phyloP scores from a whole-genome alignment of 2,113 vertebrate species.

The Epinephelus moara region DNA sequence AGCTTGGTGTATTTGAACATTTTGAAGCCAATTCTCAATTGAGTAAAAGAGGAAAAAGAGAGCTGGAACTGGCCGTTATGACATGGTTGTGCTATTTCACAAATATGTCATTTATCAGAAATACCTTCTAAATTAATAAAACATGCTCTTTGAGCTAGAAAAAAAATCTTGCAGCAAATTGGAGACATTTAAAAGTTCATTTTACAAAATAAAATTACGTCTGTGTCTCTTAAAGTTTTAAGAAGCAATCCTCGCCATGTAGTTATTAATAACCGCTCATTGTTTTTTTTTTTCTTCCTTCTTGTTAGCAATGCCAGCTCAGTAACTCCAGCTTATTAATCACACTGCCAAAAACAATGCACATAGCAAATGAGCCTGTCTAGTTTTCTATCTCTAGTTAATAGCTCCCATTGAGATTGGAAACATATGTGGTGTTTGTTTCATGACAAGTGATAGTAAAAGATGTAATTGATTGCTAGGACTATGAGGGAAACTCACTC shows the following conservation, averaged over 20 bases:
- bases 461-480: conserved; percentile 34
- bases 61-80: background rate
- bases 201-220: conserved; percentile 15
- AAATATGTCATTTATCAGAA: background rate
- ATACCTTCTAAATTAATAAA: background rate
- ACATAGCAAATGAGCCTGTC: conserved; percentile 44
- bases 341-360: conserved; percentile 44
- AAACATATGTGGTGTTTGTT: conserved; percentile 45
- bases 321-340: conserved; percentile 46
- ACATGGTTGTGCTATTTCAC: background rate
- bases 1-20: conserved; percentile 5
- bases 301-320: conserved; percentile 45
- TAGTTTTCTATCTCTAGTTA: conserved; percentile 38
- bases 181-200: background rate
- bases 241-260: background rate
- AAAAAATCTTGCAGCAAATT: background rate
- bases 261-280: conserved; percentile 21
- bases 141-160: background rate
- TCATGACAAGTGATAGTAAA: conserved; percentile 28
- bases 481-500: conserved; percentile 11
- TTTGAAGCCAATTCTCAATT: background rate
- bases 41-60: background rate
- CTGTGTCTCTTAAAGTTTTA: background rate
- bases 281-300: background rate
- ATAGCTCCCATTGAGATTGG: conserved; percentile 46